These are phyloP conservation scores for Sapajus apella DNA, from an alignment of 2,113 vertebrate species.

Conservation along the genomic window DNA sequence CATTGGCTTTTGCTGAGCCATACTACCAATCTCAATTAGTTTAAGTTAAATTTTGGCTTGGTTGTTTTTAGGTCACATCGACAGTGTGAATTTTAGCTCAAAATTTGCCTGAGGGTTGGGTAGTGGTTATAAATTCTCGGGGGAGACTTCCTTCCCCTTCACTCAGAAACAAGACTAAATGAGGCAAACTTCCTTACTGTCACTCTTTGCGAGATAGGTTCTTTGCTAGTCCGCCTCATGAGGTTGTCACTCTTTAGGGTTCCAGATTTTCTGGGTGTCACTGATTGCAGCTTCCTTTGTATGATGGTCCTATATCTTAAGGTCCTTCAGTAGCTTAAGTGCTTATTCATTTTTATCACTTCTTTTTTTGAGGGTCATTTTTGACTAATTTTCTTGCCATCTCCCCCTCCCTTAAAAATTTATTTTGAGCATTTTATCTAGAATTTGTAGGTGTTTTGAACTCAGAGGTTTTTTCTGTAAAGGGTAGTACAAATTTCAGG, in stretches of 20 bases:
- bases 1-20: neutral
- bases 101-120: neutral
- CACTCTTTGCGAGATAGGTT: neutral
- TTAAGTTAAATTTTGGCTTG: conserved; percentile 1
- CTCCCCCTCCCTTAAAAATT: neutral
- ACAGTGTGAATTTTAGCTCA: neutral
- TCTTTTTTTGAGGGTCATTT: neutral
- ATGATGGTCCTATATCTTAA: neutral
- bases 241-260: neutral
- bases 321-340: neutral
- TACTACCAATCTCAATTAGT: neutral
- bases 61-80: neutral
- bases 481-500: neutral
- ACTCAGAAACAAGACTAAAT: neutral
- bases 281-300: neutral
- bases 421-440: neutral
- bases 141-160: neutral
- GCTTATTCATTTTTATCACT: neutral
- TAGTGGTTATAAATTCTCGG: neutral
- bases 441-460: neutral
- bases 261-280: neutral
- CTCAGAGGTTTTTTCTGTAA: neutral
- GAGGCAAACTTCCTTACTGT: neutral
- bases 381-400: neutral
- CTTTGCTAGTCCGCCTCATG: neutral